A percentile compares a stretch with the other conserved stretches of the same genome.
Conservation (phyloP, 2,113 vertebrate genomes). For the Macquaria australasica region DNA sequence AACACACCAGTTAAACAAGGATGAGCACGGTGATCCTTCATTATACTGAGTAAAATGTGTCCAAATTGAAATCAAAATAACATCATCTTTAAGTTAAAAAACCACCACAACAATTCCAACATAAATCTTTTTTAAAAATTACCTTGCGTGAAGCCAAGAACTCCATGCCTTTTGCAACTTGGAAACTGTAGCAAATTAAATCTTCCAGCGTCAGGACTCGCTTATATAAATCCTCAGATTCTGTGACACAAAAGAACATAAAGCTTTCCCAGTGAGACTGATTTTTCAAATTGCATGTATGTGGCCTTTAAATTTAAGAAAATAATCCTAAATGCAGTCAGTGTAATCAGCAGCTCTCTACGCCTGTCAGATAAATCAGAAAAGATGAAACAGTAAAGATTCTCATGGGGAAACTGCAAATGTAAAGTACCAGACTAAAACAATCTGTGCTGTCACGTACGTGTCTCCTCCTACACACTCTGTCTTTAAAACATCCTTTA, state of each 20-base stretch:
- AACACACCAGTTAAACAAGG: not conserved
- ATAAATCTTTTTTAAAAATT: conserved; percentile 8
- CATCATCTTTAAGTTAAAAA: not conserved
- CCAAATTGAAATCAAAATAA: conserved; percentile 12
- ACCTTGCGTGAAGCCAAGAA: conserved; percentile 96
- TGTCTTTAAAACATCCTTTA: conserved; percentile 69
- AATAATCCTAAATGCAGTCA: conserved; percentile 34
- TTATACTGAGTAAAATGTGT: not conserved
- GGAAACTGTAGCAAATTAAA: conserved; percentile 96
- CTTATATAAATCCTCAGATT: conserved; percentile 93
- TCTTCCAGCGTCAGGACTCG: conserved; percentile 92
- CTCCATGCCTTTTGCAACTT: conserved; percentile 97
- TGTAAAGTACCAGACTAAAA: not conserved
- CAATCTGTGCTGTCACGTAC: conserved; percentile 44
- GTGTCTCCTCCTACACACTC: conserved; percentile 34
- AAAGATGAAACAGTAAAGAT: conserved; percentile 11
- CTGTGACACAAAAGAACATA: conserved; percentile 78
- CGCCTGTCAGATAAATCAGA: conserved; percentile 52
- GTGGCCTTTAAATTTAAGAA: not conserved
- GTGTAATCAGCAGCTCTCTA: conserved; percentile 1
- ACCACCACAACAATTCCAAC: not conserved
- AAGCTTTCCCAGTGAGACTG: conserved; percentile 18
- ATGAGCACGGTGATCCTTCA: not conserved
- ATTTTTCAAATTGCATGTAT: conserved; percentile 17
- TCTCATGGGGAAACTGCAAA: conserved; percentile 22